Evolutionary conservation across 1,140 invertebrate species (phyloP).

Genomic region (Drosophila lowei): DNA sequence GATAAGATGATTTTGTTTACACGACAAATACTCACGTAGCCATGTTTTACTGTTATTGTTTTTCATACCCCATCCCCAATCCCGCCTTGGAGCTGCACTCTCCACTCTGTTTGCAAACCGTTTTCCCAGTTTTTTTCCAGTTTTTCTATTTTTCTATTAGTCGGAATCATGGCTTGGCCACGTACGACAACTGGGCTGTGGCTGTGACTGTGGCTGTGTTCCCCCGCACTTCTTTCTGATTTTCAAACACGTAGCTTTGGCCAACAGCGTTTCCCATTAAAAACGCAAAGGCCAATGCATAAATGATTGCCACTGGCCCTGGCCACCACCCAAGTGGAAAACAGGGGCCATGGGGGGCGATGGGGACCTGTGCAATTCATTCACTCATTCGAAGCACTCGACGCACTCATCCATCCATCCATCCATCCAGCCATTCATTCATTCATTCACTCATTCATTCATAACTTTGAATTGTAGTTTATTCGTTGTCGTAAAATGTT

Average conservation of each 20-base stretch:
- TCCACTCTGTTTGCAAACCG: conserved; percentile 4
- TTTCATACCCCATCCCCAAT: conserved; percentile 23
- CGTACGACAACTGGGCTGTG: conserved; percentile 33
- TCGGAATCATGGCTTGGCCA: conserved; percentile 65
- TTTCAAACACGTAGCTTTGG: conserved; percentile 69
- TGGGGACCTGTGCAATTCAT: conserved; percentile 54
- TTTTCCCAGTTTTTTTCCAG: background rate
- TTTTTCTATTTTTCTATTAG: conserved; percentile 66
- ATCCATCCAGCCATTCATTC: conserved; percentile 27
- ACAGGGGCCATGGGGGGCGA: too few relatives aligned
- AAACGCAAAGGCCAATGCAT: conserved; percentile 72
- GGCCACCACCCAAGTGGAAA: too few relatives aligned
- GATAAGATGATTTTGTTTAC: conserved; percentile 78
- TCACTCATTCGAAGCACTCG: conserved; percentile 30
- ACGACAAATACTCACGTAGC: conserved; percentile 75
- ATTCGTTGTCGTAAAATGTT: conserved; percentile 65
- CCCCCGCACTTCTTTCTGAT: conserved; percentile 33
- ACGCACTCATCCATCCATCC: conserved; percentile 8
- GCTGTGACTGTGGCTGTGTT: background rate
- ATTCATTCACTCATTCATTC: conserved; percentile 28
- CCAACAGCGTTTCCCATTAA: conserved; percentile 68
- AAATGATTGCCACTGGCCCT: conserved; percentile 61
- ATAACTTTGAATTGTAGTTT: conserved; percentile 66
- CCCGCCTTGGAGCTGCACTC: conserved; percentile 1
- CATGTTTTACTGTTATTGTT: conserved; percentile 75